Percentiles rank a stretch among this genome's conserved stretches.
phyloP scores from a whole-genome alignment of 1,140 invertebrate genomes.

The Papilio glaucus region DNA sequence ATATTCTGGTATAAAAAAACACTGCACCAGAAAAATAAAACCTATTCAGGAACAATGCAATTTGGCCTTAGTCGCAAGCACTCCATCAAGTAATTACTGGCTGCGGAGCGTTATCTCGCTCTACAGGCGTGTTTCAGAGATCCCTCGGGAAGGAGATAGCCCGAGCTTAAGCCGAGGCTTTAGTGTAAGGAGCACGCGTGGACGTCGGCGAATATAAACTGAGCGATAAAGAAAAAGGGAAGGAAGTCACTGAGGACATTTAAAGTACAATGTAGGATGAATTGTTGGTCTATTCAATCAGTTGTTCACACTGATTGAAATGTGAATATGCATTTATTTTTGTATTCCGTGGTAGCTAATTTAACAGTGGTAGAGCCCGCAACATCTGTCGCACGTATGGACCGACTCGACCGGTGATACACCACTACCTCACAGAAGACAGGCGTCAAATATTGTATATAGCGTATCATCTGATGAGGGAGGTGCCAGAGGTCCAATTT shows the following conservation, averaged over 20 bases:
- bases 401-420: no score
- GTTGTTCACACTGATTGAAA: background rate
- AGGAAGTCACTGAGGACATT: background rate
- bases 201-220: background rate
- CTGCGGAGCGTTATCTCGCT: background rate
- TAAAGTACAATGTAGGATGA: background rate
- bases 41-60: background rate
- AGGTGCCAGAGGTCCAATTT: no score
- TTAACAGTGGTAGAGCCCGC: no score
- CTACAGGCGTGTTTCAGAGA: background rate
- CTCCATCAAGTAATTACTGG: slow-evolving; percentile 8
- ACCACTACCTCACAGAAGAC: no score
- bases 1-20: no score
- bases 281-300: no score
- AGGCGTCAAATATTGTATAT: no score
- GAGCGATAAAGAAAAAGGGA: background rate
- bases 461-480: no score
- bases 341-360: no score
- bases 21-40: no score
- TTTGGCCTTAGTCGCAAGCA: background rate
- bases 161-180: background rate
- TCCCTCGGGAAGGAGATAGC: background rate
- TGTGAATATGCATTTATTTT: background rate
- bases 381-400: no score
- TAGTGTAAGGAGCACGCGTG: background rate